Conservation (phyloP, 2,113 vertebrate genomes). For the Grammomys surdaster region DNA sequence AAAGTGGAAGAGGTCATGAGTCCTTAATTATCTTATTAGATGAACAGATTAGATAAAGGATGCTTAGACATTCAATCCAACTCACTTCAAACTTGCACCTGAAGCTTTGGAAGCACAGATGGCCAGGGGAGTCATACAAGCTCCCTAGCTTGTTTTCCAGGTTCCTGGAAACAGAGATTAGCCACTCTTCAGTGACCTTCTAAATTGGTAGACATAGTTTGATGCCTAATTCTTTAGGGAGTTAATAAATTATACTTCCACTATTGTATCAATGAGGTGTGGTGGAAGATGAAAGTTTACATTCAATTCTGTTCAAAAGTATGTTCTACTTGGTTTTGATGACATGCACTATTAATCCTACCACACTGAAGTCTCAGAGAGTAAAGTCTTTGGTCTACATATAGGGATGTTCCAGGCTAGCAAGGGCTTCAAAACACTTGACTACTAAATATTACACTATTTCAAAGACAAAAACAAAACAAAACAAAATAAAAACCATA, state of each 20-base stretch:
- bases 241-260: background rate
- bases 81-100: background rate
- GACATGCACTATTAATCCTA: background rate
- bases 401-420: background rate
- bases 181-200: background rate
- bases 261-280: background rate
- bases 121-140: rapidly evolving
- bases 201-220: background rate
- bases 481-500: background rate
- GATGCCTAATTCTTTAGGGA: background rate
- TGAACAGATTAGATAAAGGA: background rate
- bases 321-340: too few species aligned
- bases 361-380: background rate
- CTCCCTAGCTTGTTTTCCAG: background rate
- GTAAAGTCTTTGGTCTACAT: background rate
- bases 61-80: background rate
- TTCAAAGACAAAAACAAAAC: background rate
- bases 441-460: background rate
- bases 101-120: background rate
- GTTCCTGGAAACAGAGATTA: background rate
- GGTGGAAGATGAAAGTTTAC: background rate
- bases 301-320: background rate
- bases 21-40: background rate
- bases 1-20: background rate
- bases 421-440: background rate